Evolutionary conservation across 1,140 invertebrate species (phyloP), one percentile per base, ranked within the genome.

Genomic region (Bombus pascuorum): DNA sequence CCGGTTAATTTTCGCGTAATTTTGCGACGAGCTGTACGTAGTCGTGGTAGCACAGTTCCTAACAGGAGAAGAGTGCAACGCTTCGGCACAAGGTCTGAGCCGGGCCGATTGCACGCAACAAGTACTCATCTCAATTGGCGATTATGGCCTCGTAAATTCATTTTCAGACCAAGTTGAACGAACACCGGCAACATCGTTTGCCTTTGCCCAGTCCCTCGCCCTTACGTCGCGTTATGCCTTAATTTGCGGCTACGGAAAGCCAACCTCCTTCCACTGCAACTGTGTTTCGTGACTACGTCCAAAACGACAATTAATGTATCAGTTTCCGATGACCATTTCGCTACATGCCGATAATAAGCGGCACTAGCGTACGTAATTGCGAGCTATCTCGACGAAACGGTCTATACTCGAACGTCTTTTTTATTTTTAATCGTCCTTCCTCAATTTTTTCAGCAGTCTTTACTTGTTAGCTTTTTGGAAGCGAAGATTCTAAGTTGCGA

Each of bases 121-220:
- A 90, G 89, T 84, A 82, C 71, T 90, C 85, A 81, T 91, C 89
- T 91, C 93, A 93, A 93, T 93, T 93, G 91, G 86, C 88, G 90
- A 93, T 93, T 91, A 91, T 83, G 83, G 81, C 85, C 83, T 87
- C 93, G 89, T 93, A 93, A 93, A 94, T 94, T 93, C 90, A 91
- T 93, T 93, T 93, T 89, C 87, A 93, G 92, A 90, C 81, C 87
- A 79, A 91, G 90, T 91, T 87, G 88, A 90, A 93, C 86, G 80
- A 89, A 79, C 84, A 89, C 83, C 71, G 77, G 83, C 85, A 76
- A 79, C 76, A 79, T 78, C 62, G 71, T 37, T 32, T 13, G 15
- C 65, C 6, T 68, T 28, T 42, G 9, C 39, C 15, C 25, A 53
- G 47, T 22, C 37, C 44, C 10, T 72, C 34, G 28, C 32, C 57